These are phyloP conservation scores for Drosophila simulans DNA, from an alignment of 1,140 invertebrate species.

Conservation along the genomic window DNA sequence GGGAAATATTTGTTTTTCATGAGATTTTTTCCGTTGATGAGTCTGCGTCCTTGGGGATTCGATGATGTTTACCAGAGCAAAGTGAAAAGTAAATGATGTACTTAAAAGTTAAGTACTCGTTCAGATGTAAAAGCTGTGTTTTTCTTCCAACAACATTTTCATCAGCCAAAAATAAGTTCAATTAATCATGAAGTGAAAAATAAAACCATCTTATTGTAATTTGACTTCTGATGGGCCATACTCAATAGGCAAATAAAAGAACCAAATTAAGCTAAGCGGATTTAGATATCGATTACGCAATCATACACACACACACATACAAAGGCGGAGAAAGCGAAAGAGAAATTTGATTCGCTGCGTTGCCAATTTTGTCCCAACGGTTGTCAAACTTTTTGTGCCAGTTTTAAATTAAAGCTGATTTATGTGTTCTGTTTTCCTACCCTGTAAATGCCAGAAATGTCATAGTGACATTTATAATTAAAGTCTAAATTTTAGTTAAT, in stretches of 20 bases:
- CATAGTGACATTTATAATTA: background rate
- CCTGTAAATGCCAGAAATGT: background rate
- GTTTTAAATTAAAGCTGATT: conserved; percentile 31
- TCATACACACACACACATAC: background rate
- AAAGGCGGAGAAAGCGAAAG: background rate
- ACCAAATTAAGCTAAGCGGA: conserved; percentile 39
- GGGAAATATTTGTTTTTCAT: conserved; percentile 24
- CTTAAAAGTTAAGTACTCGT: conserved; percentile 16
- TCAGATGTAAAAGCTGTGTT: conserved; percentile 10
- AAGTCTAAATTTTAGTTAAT: background rate
- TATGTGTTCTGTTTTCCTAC: conserved; percentile 8
- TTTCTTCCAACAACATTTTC: conserved; percentile 2
- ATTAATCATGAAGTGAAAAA: conserved; percentile 24
- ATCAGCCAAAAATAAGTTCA: background rate
- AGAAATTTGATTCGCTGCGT: background rate
- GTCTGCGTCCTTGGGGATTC: conserved; percentile 4
- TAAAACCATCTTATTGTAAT: conserved; percentile 19
- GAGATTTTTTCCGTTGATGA: conserved; percentile 2
- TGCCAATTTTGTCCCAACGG: conserved; percentile 11
- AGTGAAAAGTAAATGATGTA: conserved; percentile 16
- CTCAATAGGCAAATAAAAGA: conserved; percentile 35
- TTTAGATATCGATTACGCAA: conserved; percentile 38
- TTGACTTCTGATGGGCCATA: conserved; percentile 15
- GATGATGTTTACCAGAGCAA: conserved; percentile 13
- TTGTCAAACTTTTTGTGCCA: conserved; percentile 24